Conservation (phyloP, 2,797 vertebrate species). For the Aldrovandia affinis region DNA sequence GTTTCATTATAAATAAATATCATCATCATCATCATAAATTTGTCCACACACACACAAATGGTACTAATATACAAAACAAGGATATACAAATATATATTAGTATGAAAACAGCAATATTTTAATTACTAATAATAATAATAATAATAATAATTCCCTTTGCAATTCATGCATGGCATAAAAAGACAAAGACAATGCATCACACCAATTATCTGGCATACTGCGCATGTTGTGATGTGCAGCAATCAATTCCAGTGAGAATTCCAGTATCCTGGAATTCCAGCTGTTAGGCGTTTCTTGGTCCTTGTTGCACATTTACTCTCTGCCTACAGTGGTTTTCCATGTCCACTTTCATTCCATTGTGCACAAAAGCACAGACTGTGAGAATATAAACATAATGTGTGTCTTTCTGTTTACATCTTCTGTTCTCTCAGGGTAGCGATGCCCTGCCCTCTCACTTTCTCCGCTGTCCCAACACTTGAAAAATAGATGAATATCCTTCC, state of each 20-base stretch:
- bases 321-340: neutral
- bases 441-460: slow-evolving; percentile 25
- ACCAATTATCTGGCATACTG: neutral
- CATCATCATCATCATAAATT: neutral
- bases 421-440: neutral
- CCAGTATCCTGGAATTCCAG: neutral
- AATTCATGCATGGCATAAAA: neutral
- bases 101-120: neutral
- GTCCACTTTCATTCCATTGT: neutral
- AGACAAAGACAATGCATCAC: neutral
- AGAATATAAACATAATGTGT: slow-evolving; percentile 19
- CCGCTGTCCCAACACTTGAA: slow-evolving; percentile 13
- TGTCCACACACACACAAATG: neutral
- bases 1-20: neutral
- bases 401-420: neutral
- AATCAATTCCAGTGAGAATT: neutral
- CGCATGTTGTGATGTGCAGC: neutral
- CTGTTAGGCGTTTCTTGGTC: no score
- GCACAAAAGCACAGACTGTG: slow-evolving; percentile 7
- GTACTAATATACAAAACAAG: neutral
- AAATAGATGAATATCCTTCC: slow-evolving; percentile 26
- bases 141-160: no score
- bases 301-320: neutral
- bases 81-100: neutral
- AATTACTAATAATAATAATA: neutral